Percentiles rank a stretch among this genome's conserved stretches.
Conservation (phyloP, 2,888 invertebrate genomes). For the Aquatica leii region DNA sequence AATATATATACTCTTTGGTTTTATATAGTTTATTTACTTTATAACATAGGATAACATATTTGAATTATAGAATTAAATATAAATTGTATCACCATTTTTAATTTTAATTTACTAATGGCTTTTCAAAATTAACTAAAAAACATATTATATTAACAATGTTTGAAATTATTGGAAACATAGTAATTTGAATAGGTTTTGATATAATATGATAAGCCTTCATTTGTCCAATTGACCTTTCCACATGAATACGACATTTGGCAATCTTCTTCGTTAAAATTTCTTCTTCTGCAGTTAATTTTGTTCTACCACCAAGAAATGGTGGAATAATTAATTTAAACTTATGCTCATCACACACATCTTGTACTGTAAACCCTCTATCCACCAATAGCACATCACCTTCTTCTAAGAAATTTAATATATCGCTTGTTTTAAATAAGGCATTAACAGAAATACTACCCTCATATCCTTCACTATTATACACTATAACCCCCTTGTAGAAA, state of each 20-base stretch:
- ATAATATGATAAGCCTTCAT: conserved; percentile 6
- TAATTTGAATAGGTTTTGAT: background rate
- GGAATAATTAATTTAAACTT: conserved; percentile 16
- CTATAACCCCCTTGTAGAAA: background rate
- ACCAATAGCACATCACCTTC: background rate
- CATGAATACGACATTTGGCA: conserved; percentile 11
- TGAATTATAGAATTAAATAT: background rate
- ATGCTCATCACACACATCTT: background rate
- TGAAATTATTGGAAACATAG: conserved; percentile 12
- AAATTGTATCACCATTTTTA: background rate
- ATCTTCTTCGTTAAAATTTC: conserved; percentile 15
- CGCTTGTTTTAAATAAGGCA: conserved; percentile 5
- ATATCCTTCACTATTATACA: conserved; percentile 7
- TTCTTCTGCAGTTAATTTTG: conserved; percentile 7
- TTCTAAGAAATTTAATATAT: background rate
- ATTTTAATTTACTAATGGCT: background rate
- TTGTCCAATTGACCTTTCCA: conserved; percentile 9
- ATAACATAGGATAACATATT: too few relatives aligned
- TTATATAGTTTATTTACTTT: too few relatives aligned
- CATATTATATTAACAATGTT: conserved; percentile 10
- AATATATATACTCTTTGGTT: too few relatives aligned
- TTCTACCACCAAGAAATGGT: conserved; percentile 12
- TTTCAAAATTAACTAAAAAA: conserved; percentile 14
- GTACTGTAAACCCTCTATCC: background rate
- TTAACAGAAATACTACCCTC: conserved; percentile 10